A percentile compares a stretch with the other conserved stretches of the same genome.
Evolutionary conservation across 2,113 vertebrate genomes (phyloP).

Genomic region (Mungos mungo): DNA sequence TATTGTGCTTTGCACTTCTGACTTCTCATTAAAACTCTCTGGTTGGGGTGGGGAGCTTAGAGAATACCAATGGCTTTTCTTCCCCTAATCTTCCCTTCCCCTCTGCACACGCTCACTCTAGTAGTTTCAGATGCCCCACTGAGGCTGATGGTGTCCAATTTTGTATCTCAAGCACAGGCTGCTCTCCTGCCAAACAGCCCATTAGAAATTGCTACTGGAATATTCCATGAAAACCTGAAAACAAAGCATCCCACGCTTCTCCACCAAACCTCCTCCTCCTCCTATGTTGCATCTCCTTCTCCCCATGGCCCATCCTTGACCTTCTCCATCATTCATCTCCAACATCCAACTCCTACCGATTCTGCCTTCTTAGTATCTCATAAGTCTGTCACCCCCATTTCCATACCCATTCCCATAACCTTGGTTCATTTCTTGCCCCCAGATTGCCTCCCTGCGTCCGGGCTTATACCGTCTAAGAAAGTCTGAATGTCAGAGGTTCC

Average conservation of each 20-base stretch:
- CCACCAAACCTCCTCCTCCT: neutral
- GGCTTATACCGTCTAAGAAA: neutral
- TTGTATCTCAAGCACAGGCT: neutral
- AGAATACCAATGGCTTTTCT: neutral
- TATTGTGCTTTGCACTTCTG: neutral
- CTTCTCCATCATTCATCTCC: neutral
- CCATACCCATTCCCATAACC: neutral
- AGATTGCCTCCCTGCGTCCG: too few relatives aligned
- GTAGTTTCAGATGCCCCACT: neutral
- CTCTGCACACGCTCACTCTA: neutral
- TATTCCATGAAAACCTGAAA: neutral
- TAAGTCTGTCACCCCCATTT: neutral
- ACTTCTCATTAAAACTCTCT: neutral
- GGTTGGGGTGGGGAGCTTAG: neutral
- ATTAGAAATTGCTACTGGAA: neutral
- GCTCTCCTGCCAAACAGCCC: neutral
- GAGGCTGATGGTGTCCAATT: neutral
- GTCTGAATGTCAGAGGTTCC: neutral
- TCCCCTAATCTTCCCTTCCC: too few relatives aligned
- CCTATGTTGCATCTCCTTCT: neutral
- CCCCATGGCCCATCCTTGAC: neutral
- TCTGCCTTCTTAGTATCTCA: neutral
- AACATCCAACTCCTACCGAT: neutral
- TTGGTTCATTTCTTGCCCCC: neutral
- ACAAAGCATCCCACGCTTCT: neutral